These are phyloP conservation scores for Druon quercuslanigerum DNA, from an alignment of 1,140 invertebrate species.

Conservation along the genomic window DNA sequence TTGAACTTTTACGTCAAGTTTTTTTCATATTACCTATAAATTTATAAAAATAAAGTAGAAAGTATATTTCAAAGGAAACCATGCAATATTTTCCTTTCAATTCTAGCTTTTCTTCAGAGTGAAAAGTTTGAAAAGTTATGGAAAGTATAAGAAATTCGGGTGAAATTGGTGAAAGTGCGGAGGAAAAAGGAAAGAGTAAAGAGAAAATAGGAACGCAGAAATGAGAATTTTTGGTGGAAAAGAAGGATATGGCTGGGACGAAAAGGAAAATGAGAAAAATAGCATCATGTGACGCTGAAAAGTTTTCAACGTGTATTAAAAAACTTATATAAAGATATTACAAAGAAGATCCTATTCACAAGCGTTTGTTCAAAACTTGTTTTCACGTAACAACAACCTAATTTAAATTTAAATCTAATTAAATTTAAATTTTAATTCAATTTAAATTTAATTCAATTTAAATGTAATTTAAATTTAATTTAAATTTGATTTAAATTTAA, in stretches of 20 bases:
- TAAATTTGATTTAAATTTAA: too few species aligned
- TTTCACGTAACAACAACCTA: constrained; percentile 11
- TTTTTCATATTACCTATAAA: constrained; percentile 6
- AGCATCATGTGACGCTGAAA: constrained; percentile 23
- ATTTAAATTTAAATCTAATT: not conserved
- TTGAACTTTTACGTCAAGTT: not conserved
- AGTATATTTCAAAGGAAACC: constrained; percentile 21
- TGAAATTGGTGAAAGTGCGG: constrained; percentile 26
- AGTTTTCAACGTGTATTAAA: constrained; percentile 30
- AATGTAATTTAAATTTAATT: too few species aligned
- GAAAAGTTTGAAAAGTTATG: constrained; percentile 23
- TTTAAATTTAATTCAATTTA: too few species aligned
- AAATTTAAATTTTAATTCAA: too few species aligned
- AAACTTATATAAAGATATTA: constrained; percentile 21
- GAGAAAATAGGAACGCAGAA: constrained; percentile 10
- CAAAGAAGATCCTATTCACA: constrained; percentile 14
- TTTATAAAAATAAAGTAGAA: constrained; percentile 21
- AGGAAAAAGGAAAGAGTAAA: constrained; percentile 28
- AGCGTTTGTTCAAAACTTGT: constrained; percentile 24
- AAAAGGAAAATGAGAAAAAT: constrained; percentile 29
- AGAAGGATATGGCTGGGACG: constrained; percentile 33
- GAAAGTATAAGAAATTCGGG: constrained; percentile 26
- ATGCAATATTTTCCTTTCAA: constrained; percentile 22
- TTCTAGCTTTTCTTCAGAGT: constrained; percentile 26
- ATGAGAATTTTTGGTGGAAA: constrained; percentile 2